These are phyloP conservation scores for Promerops cafer DNA, from an alignment of 2,113 vertebrate genomes.

Conservation along the genomic window DNA sequence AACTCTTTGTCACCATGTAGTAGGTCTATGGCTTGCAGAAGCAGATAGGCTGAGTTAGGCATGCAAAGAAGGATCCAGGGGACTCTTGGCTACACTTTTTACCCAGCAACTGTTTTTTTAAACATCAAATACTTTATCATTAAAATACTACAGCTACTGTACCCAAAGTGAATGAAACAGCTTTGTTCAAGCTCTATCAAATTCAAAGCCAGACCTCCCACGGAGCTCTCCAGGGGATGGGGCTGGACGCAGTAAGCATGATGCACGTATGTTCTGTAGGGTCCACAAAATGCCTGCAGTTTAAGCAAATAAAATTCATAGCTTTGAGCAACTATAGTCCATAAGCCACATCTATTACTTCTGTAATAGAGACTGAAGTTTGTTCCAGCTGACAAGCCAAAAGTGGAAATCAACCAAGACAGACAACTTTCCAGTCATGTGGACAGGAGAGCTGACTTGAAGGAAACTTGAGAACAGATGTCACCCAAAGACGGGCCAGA, in stretches of 20 bases:
- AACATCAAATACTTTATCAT: slow-evolving; percentile 10
- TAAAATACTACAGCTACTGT: slow-evolving; percentile 1
- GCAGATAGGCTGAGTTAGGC: not conserved
- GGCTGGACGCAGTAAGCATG: not conserved
- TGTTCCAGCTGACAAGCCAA: slow-evolving; percentile 44
- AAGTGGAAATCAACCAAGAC: slow-evolving; percentile 5
- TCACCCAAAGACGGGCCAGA: not conserved
- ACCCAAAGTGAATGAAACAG: not conserved
- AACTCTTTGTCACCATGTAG: not conserved
- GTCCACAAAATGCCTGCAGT: slow-evolving; percentile 16
- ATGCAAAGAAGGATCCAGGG: slow-evolving; percentile 18
- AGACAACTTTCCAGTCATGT: slow-evolving; percentile 28
- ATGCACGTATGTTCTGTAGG: not conserved
- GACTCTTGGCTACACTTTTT: not conserved
- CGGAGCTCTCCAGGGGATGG: not conserved
- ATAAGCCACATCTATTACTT: slow-evolving; percentile 31
- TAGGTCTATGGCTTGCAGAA: slow-evolving; percentile 19
- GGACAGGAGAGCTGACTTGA: slow-evolving; percentile 20
- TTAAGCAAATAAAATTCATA: slow-evolving; percentile 55
- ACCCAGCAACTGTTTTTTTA: not conserved
- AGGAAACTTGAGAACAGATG: slow-evolving; percentile 7
- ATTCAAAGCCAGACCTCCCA: not conserved
- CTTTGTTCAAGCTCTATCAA: not conserved
- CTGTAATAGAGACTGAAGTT: slow-evolving; percentile 14
- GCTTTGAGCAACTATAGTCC: slow-evolving; percentile 43